Conservation (phyloP, 2,797 vertebrate species). For the Triplophysa bombifrons region DNA sequence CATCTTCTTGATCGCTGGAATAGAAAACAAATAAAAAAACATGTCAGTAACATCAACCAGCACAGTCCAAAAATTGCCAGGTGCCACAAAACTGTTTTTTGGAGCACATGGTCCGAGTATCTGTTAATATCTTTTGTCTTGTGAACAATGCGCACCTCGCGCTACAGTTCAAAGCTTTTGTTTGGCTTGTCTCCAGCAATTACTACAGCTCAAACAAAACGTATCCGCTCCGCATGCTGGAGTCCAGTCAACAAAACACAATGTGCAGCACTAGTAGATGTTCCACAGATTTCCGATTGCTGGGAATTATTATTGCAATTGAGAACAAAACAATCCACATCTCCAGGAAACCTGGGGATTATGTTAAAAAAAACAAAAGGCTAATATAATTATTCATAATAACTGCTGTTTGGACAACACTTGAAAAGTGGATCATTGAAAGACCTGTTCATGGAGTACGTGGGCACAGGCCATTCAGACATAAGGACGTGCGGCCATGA, state of each 20-base stretch:
- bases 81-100: conserved; percentile 34
- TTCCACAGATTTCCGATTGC: conserved; percentile 19
- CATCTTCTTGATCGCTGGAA: conserved; percentile 87
- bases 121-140: conserved; percentile 67
- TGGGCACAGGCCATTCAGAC: conserved; percentile 42
- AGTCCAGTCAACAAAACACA: conserved; percentile 57
- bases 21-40: conserved; percentile 54
- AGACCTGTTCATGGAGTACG: conserved; percentile 45
- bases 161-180: conserved; percentile 67
- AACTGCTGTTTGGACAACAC: not conserved
- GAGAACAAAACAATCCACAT: conserved; percentile 8
- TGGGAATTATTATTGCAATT: conserved; percentile 1
- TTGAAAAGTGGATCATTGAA: conserved; percentile 48
- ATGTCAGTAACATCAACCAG: conserved; percentile 46
- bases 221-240: conserved; percentile 34
- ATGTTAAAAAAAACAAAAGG: not conserved
- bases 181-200: conserved; percentile 70
- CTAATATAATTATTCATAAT: not conserved
- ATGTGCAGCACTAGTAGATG: conserved; percentile 57
- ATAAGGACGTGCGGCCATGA: conserved; percentile 58
- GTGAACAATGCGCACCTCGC: conserved; percentile 69
- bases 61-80: conserved; percentile 38
- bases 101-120: conserved; percentile 50
- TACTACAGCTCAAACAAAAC: conserved; percentile 63
- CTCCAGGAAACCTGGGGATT: conserved; percentile 10